A percentile compares a stretch with the other conserved stretches of the same genome.
These are phyloP conservation scores for Melangyna quadrimaculata DNA, from an alignment of 2,888 invertebrate species.

Conservation along the genomic window DNA sequence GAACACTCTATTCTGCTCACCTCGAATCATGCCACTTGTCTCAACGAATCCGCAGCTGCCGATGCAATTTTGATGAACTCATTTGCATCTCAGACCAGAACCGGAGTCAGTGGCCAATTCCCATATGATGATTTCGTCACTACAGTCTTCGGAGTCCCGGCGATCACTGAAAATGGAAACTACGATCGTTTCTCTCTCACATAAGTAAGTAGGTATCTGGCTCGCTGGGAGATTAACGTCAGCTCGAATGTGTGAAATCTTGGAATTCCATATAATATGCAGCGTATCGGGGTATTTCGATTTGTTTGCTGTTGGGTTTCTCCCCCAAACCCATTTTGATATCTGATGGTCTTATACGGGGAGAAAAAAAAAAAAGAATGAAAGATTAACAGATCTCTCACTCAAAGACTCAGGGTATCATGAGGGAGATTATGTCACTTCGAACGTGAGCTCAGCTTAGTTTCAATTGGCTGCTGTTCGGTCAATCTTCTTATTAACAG, in stretches of 20 bases:
- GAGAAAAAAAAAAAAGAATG: not conserved
- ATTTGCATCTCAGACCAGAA: conserved; percentile 66
- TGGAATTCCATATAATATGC: conserved; percentile 55
- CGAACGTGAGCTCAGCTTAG: conserved; percentile 56
- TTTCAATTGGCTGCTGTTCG: conserved; percentile 55
- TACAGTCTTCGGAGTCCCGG: not conserved
- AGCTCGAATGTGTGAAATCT: conserved; percentile 63
- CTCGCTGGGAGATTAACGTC: conserved; percentile 63
- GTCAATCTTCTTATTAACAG: conserved; percentile 55
- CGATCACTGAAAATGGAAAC: not conserved
- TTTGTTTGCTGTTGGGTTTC: conserved; percentile 5
- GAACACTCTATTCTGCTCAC: conserved; percentile 55
- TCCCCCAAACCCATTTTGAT: not conserved
- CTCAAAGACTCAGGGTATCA: conserved; percentile 46
- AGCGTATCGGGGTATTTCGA: conserved; percentile 23
- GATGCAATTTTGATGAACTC: conserved; percentile 66
- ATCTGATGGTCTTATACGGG: not conserved
- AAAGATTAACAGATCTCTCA: conserved; percentile 58
- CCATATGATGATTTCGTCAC: conserved; percentile 64
- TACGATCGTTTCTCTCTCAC: not conserved
- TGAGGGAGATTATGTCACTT: conserved; percentile 64
- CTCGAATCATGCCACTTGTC: conserved; percentile 60
- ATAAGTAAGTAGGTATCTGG: conserved; percentile 28
- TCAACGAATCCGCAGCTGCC: conserved; percentile 56
- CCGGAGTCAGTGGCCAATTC: conserved; percentile 37